Percentiles rank a stretch among this genome's conserved stretches.
These are phyloP conservation scores for Camponotus fellah DNA, from an alignment of 2,888 invertebrate species.

Conservation along the genomic window DNA sequence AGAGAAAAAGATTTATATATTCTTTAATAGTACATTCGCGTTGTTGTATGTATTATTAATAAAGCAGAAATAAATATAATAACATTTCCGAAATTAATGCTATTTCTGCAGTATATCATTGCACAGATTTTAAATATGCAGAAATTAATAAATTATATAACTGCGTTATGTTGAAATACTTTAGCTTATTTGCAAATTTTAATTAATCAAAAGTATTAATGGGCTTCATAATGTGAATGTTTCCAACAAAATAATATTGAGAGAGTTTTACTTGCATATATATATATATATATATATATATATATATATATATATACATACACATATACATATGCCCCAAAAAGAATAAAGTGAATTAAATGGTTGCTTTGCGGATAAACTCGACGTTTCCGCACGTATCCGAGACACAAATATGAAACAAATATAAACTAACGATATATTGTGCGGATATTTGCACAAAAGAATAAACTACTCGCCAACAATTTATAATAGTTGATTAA, in stretches of 20 bases:
- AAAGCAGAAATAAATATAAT: not conserved
- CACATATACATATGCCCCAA: too few relatives aligned
- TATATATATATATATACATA: not conserved
- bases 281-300: not conserved
- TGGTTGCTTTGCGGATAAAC: slow-evolving; percentile 26
- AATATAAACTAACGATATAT: slow-evolving; percentile 40
- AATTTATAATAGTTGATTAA: slow-evolving; percentile 72
- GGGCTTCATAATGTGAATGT: slow-evolving; percentile 10
- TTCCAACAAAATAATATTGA: slow-evolving; percentile 33
- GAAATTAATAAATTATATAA: slow-evolving; percentile 32
- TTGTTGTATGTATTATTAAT: not conserved
- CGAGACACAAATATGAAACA: slow-evolving; percentile 55
- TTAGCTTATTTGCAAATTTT: slow-evolving; percentile 2
- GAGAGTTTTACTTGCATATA: not conserved
- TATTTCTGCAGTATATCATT: slow-evolving; percentile 11
- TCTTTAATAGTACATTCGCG: not conserved
- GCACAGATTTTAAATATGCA: slow-evolving; percentile 2
- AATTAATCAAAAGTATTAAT: slow-evolving; percentile 31
- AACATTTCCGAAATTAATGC: slow-evolving; percentile 6
- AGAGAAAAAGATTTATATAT: not conserved
- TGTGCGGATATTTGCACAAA: slow-evolving; percentile 33
- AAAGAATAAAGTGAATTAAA: slow-evolving; percentile 44
- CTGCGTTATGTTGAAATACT: slow-evolving; percentile 3
- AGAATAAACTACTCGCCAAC: slow-evolving; percentile 44
- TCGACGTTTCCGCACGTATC: slow-evolving; percentile 15